Percentiles rank a stretch among this genome's conserved stretches.
phyloP scores from a whole-genome alignment of 2,888 invertebrate genomes.

The Invenusta paracnida region DNA sequence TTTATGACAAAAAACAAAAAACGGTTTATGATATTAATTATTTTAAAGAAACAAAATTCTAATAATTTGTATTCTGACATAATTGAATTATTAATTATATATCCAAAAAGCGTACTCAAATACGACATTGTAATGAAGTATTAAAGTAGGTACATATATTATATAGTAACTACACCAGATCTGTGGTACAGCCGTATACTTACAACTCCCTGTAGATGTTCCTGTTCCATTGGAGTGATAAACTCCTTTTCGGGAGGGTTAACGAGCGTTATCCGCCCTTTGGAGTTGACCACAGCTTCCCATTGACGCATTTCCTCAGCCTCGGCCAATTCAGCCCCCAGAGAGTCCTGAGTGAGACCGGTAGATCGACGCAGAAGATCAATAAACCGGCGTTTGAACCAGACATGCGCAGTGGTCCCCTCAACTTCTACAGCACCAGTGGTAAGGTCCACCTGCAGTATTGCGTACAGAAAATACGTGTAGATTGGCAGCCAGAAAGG shows the following conservation, averaged over 20 bases:
- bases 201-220: slow-evolving; percentile 33
- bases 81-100: too few relatives aligned
- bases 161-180: too few relatives aligned
- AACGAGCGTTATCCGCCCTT: neutral
- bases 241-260: neutral
- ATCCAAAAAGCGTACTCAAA: too few relatives aligned
- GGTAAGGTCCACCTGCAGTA: slow-evolving; percentile 2
- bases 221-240: slow-evolving; percentile 30
- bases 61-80: too few relatives aligned
- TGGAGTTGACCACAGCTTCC: neutral
- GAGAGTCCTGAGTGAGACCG: neutral
- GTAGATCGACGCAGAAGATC: slow-evolving; percentile 30
- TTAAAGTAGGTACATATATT: too few relatives aligned
- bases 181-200: too few relatives aligned
- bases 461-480: too few relatives aligned
- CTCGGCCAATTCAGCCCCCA: neutral
- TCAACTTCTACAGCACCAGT: slow-evolving; percentile 6
- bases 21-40: too few relatives aligned
- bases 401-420: slow-evolving; percentile 29
- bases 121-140: too few relatives aligned
- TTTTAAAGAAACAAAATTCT: too few relatives aligned
- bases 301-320: neutral
- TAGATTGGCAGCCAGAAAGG: too few relatives aligned
- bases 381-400: slow-evolving; percentile 34
- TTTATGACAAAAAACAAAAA: too few relatives aligned